phyloP scores from a whole-genome alignment of 2,113 vertebrate genomes.

The Acanthochromis polyacanthus region DNA sequence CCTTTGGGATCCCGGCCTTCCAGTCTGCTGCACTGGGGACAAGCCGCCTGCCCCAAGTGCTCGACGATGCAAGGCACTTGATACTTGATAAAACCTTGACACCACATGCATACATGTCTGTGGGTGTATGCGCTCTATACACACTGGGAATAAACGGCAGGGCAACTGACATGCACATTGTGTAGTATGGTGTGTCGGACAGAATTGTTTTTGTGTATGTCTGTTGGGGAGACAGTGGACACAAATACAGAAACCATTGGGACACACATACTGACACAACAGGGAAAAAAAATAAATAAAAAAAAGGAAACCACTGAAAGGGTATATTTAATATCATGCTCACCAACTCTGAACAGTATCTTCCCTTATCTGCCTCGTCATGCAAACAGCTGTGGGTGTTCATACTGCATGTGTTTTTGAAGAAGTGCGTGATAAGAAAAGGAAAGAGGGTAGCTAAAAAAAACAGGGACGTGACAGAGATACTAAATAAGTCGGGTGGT shows the following conservation, averaged over 20 bases:
- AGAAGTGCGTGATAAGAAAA: constrained; percentile 52
- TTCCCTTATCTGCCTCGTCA: constrained; percentile 62
- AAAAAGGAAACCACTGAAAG: constrained; percentile 57
- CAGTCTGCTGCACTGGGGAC: constrained; percentile 56
- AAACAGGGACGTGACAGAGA: constrained; percentile 29
- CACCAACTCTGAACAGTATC: constrained; percentile 62
- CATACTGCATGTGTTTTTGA: constrained; percentile 41
- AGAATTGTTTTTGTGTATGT: neutral
- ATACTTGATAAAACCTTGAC: constrained; percentile 50
- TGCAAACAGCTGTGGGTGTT: constrained; percentile 53
- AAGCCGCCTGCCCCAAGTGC: constrained; percentile 30
- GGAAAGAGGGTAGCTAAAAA: constrained; percentile 18
- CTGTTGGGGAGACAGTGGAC: neutral
- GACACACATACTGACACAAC: neutral
- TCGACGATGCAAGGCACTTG: constrained; percentile 33
- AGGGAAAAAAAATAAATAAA: constrained; percentile 2
- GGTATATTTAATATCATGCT: constrained; percentile 75
- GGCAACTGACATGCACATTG: neutral
- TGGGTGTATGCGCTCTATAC: constrained; percentile 1
- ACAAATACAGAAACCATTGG: constrained; percentile 9
- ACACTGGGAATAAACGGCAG: neutral
- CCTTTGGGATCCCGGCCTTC: constrained; percentile 63
- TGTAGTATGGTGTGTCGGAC: neutral
- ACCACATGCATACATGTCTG: constrained; percentile 16
- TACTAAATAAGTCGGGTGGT: constrained; percentile 22